A percentile compares a stretch with the other conserved stretches of the same genome.
phyloP scores from a whole-genome alignment of 2,888 invertebrate species.

The Kryphioiulus occultus region DNA sequence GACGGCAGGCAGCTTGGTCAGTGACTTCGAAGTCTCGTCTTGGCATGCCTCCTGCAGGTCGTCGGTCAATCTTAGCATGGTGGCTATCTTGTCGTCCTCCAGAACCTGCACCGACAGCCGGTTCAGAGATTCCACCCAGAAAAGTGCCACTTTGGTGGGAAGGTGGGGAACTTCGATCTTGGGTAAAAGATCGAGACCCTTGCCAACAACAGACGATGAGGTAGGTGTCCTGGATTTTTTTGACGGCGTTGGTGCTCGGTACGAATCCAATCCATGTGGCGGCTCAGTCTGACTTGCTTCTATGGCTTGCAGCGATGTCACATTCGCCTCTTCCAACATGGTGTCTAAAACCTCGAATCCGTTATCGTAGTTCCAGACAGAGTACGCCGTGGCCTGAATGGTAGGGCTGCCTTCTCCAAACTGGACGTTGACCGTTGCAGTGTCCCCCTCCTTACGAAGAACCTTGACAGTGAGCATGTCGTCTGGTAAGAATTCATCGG shows the following conservation, averaged over 20 bases:
- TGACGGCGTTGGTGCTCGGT: neutral
- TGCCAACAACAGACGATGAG: neutral
- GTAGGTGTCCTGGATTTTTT: neutral
- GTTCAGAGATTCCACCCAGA: neutral
- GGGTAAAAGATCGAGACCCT: neutral
- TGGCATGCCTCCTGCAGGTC: conserved; percentile 35
- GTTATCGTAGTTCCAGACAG: neutral
- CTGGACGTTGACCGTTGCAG: neutral
- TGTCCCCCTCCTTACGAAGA: neutral
- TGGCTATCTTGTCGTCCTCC: neutral
- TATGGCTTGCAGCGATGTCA: neutral
- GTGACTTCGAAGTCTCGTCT: neutral
- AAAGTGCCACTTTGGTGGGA: neutral
- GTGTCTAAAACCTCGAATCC: neutral
- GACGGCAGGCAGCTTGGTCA: conserved; percentile 17
- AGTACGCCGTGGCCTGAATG: neutral
- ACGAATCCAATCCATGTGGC: neutral
- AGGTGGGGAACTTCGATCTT: neutral
- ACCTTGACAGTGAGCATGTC: conserved; percentile 11
- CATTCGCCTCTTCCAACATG: neutral
- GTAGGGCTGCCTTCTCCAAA: neutral
- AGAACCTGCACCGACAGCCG: neutral
- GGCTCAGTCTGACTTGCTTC: neutral
- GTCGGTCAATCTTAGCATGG: neutral
- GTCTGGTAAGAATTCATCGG: neutral